Evolutionary conservation across 1,140 invertebrate genomes (phyloP), one percentile per base, ranked within the genome.

Genomic region (Portunus trituberculatus): DNA sequence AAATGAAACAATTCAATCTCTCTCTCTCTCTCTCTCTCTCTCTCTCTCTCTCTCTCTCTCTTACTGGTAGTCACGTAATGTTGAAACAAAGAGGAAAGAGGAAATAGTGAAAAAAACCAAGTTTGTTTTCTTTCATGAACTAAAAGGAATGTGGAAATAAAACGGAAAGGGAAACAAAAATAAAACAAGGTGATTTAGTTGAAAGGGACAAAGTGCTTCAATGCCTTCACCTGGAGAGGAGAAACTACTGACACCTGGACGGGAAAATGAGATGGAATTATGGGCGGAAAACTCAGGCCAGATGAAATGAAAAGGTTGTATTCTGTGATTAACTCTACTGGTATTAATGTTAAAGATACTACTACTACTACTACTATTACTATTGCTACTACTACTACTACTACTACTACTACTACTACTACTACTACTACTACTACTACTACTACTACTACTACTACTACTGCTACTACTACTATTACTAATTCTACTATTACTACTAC

Each of bases 381-480:
- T 76, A 76, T 25, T 76, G 20, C 67, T n/a, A 2, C 67, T 16
- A n/a, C 25, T 25, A 76, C 67, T 76, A 3, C 6, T 76, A n/a
- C 16, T 76, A 76, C 25, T 76, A 76, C 67, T 76, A 76, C 67
- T 76, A 76, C 67, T 76, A 76, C 67, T n/a, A 76, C 67, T 76
- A 76, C 25, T 76, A n/a, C 67, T 76, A 76, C 59, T 76, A 76
- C 59, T 76, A 76, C 59, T 76, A 76, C 59, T 20, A 52, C 48
- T 52, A 52, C 48, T 52, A 52, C 48, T 52, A 52, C 48, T 52
- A 52, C 48, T 6, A 7, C 48, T 52, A 52, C 48, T 14, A 52
- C 48, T 52, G 14, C 59, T 76, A 76, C 59, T 76, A 76, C 59
- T 76, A 76, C 59, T 76, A 76, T 25, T 76, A 76, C 59, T 10